phyloP scores from a whole-genome alignment of 2,797 vertebrate genomes.

The Myioborus melanocephalus region DNA sequence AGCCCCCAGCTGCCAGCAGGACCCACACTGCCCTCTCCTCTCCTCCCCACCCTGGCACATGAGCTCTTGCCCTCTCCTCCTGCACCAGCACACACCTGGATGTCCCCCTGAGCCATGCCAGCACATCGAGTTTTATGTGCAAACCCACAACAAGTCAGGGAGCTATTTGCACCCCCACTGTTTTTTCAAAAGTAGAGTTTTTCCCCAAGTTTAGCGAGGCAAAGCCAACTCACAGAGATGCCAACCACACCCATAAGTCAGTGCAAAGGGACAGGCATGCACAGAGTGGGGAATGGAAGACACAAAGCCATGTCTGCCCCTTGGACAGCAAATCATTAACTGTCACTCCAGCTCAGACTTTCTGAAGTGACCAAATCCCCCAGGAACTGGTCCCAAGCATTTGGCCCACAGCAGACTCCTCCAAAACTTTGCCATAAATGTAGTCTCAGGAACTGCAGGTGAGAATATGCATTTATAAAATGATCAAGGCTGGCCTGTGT shows the following conservation, averaged over 20 bases:
- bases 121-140: neutral
- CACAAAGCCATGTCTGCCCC: neutral
- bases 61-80: neutral
- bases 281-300: neutral
- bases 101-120: neutral
- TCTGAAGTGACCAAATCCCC: neutral
- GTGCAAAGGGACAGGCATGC: neutral
- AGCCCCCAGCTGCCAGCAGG: neutral
- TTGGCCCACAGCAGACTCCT: neutral
- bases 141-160: neutral
- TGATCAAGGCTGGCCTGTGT: neutral
- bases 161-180: neutral
- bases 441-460: neutral
- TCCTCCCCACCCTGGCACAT: fast-evolving
- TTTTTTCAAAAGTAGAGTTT: neutral
- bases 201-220: neutral
- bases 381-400: neutral
- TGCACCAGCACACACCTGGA: neutral
- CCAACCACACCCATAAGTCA: neutral
- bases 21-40: neutral
- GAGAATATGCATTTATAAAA: neutral
- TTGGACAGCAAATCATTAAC: neutral
- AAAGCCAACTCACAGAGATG: neutral
- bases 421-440: neutral
- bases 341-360: neutral